These are phyloP conservation scores for Catalaphyllia jardinei DNA, from an alignment of 64 coral and sea anemone genomes.

Conservation along the genomic window DNA sequence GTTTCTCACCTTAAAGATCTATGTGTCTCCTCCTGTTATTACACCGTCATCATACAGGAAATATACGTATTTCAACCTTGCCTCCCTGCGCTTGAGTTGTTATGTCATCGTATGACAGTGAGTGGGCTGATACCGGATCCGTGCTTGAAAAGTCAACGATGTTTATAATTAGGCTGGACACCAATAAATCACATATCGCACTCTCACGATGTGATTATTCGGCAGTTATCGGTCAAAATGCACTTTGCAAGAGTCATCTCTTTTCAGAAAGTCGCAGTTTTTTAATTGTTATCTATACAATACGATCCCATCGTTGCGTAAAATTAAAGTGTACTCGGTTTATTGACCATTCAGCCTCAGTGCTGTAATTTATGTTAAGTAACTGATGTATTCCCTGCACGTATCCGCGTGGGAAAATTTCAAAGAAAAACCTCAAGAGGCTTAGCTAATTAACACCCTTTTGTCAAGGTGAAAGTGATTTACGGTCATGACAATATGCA, in stretches of 20 bases:
- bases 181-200: no score
- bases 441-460: conserved; percentile 18
- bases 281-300: not conserved
- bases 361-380: conserved; percentile 45
- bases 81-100: no score
- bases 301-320: conserved; percentile 1
- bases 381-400: conserved; percentile 34
- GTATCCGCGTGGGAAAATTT: conserved; percentile 36
- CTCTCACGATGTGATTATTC: no score
- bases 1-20: no score
- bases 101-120: no score
- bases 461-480: not conserved
- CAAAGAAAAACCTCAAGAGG: conserved; percentile 3
- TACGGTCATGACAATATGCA: not conserved
- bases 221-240: not conserved
- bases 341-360: not conserved
- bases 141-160: not conserved
- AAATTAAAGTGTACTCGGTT: not conserved
- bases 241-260: not conserved
- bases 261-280: not conserved
- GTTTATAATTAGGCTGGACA: not conserved
- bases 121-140: not conserved
- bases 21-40: no score
- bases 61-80: no score
- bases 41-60: no score